phyloP scores from a whole-genome alignment of 2,113 vertebrate species.

The Centrocercus urophasianus region DNA sequence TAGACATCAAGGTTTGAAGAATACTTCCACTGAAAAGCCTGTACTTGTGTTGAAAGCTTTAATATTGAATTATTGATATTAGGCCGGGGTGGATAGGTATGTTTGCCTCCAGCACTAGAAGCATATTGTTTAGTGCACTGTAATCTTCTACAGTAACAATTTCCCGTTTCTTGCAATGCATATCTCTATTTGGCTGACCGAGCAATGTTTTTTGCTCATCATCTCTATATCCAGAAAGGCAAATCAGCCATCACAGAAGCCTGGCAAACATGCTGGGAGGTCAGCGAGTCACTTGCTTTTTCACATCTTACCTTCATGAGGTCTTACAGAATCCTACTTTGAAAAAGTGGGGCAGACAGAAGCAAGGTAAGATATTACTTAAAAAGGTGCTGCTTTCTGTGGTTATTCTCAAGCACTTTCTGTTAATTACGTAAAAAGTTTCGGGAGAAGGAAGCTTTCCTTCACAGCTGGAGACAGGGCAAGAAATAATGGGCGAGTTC shows the following conservation, averaged over 20 bases:
- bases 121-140: background rate
- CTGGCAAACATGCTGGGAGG: background rate
- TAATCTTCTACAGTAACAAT: background rate
- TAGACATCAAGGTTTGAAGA: background rate
- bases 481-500: background rate
- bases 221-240: background rate
- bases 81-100: background rate
- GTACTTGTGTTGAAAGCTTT: background rate
- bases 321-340: background rate
- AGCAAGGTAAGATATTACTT: background rate
- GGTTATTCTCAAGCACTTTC: background rate
- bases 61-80: conserved; percentile 19
- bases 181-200: background rate
- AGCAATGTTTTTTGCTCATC: background rate
- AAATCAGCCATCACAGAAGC: background rate
- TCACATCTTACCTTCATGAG: background rate
- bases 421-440: background rate
- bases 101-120: background rate
- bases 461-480: background rate
- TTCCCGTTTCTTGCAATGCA: background rate
- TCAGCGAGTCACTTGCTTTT: background rate
- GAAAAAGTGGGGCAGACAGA: background rate
- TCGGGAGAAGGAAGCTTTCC: background rate
- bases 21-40: background rate
- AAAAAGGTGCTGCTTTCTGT: background rate